Evolutionary conservation across 1,140 invertebrate species (phyloP).

Genomic region (Berghia stephanieae): DNA sequence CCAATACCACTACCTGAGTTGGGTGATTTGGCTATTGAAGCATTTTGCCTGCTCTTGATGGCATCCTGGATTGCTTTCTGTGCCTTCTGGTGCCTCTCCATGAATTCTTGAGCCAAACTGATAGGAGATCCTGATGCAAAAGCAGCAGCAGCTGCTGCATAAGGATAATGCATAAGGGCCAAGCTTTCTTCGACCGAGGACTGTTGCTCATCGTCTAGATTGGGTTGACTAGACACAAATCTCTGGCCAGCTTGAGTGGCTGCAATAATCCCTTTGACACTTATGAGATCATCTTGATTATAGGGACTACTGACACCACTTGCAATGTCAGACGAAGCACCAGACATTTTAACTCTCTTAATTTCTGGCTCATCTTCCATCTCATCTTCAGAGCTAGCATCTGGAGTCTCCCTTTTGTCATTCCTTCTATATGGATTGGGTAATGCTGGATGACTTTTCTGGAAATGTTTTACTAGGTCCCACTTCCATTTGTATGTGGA

Average conservation of each 20-base stretch:
- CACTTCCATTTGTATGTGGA: constrained; percentile 67
- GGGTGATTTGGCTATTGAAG: background rate
- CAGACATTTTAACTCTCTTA: background rate
- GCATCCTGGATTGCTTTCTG: constrained; percentile 28
- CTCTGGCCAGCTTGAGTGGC: constrained; percentile 40
- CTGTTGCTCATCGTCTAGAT: constrained; percentile 39
- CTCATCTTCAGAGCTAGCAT: constrained; percentile 29
- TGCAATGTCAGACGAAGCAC: constrained; percentile 15
- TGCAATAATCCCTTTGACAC: constrained; percentile 42
- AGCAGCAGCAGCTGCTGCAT: background rate
- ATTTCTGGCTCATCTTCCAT: constrained; percentile 8
- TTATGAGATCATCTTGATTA: constrained; percentile 33
- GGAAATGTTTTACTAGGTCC: constrained; percentile 67
- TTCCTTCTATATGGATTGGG: constrained; percentile 65
- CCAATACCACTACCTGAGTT: no score
- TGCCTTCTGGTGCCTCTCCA: background rate
- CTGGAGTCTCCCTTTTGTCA: constrained; percentile 39
- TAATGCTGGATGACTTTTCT: constrained; percentile 62
- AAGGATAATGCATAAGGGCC: background rate
- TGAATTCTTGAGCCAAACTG: constrained; percentile 11
- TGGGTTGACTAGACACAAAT: constrained; percentile 35
- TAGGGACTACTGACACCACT: background rate
- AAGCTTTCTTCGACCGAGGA: background rate
- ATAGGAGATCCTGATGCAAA: no score
- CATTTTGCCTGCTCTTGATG: background rate